Evolutionary conservation across 2,888 invertebrate genomes (phyloP).

Genomic region (Rhagonycha lutea): DNA sequence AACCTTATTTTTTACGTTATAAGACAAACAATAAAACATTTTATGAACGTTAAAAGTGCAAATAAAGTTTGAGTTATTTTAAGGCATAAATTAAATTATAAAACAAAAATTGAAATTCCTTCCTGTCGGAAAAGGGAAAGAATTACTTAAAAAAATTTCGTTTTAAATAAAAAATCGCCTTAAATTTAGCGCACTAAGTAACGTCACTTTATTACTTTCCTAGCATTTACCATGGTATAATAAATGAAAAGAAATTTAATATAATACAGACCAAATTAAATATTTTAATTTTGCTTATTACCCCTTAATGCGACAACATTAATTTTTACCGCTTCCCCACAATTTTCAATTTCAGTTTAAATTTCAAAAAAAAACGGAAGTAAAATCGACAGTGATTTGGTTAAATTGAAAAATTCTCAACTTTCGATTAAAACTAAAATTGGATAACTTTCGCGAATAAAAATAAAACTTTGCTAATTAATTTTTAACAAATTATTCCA

Average conservation of each 20-base stretch:
- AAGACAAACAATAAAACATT: neutral
- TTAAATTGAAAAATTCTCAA: neutral
- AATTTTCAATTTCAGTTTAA: neutral
- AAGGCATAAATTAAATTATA: neutral
- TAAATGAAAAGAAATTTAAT: neutral
- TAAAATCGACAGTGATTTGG: neutral
- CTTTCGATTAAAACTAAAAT: conserved; percentile 3
- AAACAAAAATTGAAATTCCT: conserved; percentile 7
- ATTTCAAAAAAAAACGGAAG: neutral
- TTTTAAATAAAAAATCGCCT: neutral
- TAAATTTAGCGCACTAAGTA: neutral
- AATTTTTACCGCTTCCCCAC: neutral
- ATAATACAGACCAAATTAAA: neutral
- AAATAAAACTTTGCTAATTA: neutral
- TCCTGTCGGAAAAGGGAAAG: conserved; percentile 1
- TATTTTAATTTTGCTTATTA: neutral
- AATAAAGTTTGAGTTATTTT: neutral
- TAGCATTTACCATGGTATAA: neutral
- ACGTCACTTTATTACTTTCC: neutral
- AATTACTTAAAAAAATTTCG: neutral
- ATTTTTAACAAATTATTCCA: neutral
- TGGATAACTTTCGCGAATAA: neutral
- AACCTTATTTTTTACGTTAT: too few relatives aligned
- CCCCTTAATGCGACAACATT: neutral
- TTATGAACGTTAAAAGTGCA: neutral